A percentile compares a stretch with the other conserved stretches of the same genome.
Evolutionary conservation across 2,113 vertebrate species (phyloP).

Genomic region (Salvelinus namaycush): DNA sequence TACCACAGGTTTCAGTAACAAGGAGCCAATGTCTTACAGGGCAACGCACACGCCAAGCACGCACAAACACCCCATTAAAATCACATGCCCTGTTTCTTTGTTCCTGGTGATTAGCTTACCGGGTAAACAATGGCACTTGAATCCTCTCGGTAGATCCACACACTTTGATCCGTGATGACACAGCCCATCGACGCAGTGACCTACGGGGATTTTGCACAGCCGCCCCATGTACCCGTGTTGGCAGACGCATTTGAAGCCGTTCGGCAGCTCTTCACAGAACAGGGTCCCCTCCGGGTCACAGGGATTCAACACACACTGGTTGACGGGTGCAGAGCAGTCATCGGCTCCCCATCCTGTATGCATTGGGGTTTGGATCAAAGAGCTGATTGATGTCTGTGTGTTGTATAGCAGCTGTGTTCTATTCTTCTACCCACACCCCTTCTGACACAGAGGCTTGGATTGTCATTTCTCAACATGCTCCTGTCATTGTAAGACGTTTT

Average conservation of each 20-base stretch:
- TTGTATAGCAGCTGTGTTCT: conserved; percentile 18
- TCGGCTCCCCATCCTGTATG: conserved; percentile 58
- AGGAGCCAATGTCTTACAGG: no score
- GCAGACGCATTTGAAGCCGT: conserved; percentile 70
- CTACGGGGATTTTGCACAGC: conserved; percentile 67
- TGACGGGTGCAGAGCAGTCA: conserved; percentile 65
- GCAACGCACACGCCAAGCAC: neutral
- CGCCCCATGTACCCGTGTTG: conserved; percentile 63
- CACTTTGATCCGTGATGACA: conserved; percentile 72
- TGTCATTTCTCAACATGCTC: conserved; percentile 41
- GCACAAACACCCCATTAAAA: neutral
- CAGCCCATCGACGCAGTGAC: conserved; percentile 66
- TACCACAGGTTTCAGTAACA: no score
- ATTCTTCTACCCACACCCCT: conserved; percentile 23
- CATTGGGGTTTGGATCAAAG: conserved; percentile 59
- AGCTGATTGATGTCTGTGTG: conserved; percentile 49
- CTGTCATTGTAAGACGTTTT: conserved; percentile 39
- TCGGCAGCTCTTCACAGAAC: conserved; percentile 65
- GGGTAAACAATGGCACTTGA: conserved; percentile 69
- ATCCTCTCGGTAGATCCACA: conserved; percentile 62
- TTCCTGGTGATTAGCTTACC: conserved; percentile 52
- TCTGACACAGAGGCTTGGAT: conserved; percentile 28
- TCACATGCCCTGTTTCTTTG: conserved; percentile 9
- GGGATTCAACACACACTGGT: conserved; percentile 67
- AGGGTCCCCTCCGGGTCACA: conserved; percentile 63